A percentile compares a stretch with the other conserved stretches of the same genome.
Conservation (phyloP, 35 echinoderm and acorn worm genomes). For the Apostichopus californicus region DNA sequence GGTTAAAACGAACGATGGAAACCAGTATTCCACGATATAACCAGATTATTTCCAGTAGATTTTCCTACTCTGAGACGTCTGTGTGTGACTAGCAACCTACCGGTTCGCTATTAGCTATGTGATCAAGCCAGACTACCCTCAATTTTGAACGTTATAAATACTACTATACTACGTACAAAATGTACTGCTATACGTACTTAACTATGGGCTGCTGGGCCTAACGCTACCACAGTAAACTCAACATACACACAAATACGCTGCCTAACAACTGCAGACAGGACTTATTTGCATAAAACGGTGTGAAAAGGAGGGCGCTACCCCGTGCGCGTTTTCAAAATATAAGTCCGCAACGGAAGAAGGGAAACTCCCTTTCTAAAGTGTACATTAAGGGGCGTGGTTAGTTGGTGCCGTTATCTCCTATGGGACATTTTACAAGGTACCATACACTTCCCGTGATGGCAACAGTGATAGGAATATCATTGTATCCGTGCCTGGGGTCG, state of each 20-base stretch:
- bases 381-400: constrained; percentile 20
- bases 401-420: background rate
- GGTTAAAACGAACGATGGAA: constrained; percentile 25
- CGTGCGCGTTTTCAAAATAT: background rate
- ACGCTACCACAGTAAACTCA: background rate
- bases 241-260: constrained; percentile 20
- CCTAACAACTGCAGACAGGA: constrained; percentile 47
- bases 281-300: constrained; percentile 48
- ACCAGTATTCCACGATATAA: constrained; percentile 58
- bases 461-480: too few relatives aligned
- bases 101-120: background rate
- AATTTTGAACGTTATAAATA: background rate
- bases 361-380: constrained; percentile 3
- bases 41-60: constrained; percentile 50
- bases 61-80: background rate
- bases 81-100: background rate
- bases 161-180: background rate
- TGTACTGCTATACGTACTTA: background rate
- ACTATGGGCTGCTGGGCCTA: background rate
- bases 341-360: background rate
- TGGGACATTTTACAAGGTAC: background rate
- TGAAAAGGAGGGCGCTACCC: background rate
- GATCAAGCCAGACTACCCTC: background rate
- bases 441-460: too few relatives aligned
- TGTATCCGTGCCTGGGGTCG: too few relatives aligned